Evolutionary conservation across 2,113 vertebrate species (phyloP).

Genomic region (Monarcha castaneiventris): DNA sequence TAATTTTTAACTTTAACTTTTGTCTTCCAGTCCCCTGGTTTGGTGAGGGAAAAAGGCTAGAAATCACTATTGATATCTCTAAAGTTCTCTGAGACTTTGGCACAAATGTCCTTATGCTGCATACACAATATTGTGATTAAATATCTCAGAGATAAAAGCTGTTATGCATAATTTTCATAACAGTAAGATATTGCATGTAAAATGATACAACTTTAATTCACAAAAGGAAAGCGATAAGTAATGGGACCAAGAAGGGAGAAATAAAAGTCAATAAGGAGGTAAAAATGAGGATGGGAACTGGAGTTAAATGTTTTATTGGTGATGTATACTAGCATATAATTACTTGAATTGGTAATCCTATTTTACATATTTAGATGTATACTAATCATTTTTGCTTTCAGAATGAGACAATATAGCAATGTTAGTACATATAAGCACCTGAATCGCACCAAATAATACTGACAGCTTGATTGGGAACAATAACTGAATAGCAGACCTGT

Average conservation of each 20-base stretch:
- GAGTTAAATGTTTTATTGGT: neutral
- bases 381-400: neutral
- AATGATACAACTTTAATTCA: neutral
- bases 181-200: neutral
- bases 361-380: neutral
- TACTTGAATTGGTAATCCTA: neutral
- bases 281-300: neutral
- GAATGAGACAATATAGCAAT: neutral
- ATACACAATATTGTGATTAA: neutral
- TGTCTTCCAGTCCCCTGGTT: neutral
- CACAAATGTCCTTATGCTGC: neutral
- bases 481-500: constrained; percentile 3
- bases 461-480: neutral
- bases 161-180: neutral
- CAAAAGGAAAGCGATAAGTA: neutral
- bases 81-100: neutral
- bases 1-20: neutral
- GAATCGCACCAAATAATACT: neutral
- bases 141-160: neutral
- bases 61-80: neutral
- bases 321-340: neutral
- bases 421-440: neutral
- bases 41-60: neutral
- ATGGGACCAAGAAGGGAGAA: neutral
- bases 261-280: neutral